Conservation (phyloP, 2,113 vertebrate genomes). For the Benitochromis conjunctus region DNA sequence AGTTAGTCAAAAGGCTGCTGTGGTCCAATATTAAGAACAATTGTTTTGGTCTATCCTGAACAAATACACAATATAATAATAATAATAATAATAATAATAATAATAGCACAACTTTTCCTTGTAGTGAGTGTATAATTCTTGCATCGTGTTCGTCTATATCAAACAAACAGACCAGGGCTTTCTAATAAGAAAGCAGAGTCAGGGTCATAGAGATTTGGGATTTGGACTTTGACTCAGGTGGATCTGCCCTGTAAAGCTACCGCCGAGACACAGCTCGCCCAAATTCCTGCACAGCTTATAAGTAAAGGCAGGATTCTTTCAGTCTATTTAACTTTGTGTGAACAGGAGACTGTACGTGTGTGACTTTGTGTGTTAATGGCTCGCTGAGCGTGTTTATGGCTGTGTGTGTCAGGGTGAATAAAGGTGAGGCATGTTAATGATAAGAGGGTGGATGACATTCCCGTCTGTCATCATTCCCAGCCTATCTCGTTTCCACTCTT, state of each 20-base stretch:
- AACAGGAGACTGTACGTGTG: not conserved
- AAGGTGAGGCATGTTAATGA: constrained; percentile 64
- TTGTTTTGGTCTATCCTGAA: not conserved
- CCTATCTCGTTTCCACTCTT: constrained; percentile 44
- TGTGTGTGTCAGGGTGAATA: constrained; percentile 51
- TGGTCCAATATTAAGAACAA: not conserved
- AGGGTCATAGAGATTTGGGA: not conserved
- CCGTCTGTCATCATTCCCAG: constrained; percentile 62
- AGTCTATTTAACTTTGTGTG: constrained; percentile 1
- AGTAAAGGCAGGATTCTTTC: not conserved
- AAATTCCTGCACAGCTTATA: not conserved
- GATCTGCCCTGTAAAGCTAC: not conserved
- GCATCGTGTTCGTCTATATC: not conserved
- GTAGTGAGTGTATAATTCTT: not conserved
- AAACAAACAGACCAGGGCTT: not conserved
- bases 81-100: not conserved
- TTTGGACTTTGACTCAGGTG: not conserved
- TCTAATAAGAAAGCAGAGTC: not conserved
- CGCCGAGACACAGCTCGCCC: not conserved
- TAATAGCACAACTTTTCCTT: not conserved
- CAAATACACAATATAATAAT: not conserved
- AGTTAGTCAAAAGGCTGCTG: not conserved
- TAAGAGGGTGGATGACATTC: constrained; percentile 71
- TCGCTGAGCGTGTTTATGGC: constrained; percentile 35
- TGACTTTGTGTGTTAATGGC: constrained; percentile 32